These are phyloP conservation scores for Cardiocondyla obscurior DNA, from an alignment of 1,140 invertebrate species.

Conservation along the genomic window DNA sequence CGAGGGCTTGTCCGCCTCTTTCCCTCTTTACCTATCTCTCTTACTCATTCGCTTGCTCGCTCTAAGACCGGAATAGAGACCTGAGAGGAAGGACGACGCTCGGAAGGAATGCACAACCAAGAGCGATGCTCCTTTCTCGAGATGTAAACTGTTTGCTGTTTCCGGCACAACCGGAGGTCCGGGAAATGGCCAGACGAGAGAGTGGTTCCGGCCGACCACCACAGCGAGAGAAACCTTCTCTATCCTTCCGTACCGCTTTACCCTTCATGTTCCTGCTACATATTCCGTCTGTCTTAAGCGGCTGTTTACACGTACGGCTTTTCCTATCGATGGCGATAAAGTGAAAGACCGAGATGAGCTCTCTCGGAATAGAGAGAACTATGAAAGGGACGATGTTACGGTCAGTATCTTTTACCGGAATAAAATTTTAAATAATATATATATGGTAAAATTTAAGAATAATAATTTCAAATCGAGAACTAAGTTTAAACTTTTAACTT, in stretches of 20 bases:
- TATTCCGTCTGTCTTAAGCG: slow-evolving; percentile 29
- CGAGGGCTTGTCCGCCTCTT: not conserved
- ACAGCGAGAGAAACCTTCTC: not conserved
- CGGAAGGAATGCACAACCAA: slow-evolving; percentile 35
- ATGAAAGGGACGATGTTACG: not conserved
- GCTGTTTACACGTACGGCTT: slow-evolving; percentile 23
- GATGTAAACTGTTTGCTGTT: slow-evolving; percentile 76
- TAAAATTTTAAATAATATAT: not conserved
- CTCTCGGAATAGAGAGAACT: no score
- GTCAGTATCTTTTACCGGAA: no score
- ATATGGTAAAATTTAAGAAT: not conserved
- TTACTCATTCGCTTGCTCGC: not conserved
- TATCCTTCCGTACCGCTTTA: not conserved
- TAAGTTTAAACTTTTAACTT: no score
- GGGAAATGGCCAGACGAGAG: slow-evolving; percentile 65
- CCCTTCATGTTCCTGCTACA: not conserved
- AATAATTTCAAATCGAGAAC: not conserved
- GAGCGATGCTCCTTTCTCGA: slow-evolving; percentile 38
- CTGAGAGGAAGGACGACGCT: slow-evolving; percentile 1
- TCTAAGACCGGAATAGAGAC: not conserved
- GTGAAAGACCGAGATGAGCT: not conserved
- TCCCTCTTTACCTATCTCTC: not conserved
- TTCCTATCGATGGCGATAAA: slow-evolving; percentile 10
- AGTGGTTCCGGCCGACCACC: slow-evolving; percentile 54
- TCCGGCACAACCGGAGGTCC: slow-evolving; percentile 66